Conservation (phyloP, 2,797 vertebrate species). For the Myripristis jacobus region DNA sequence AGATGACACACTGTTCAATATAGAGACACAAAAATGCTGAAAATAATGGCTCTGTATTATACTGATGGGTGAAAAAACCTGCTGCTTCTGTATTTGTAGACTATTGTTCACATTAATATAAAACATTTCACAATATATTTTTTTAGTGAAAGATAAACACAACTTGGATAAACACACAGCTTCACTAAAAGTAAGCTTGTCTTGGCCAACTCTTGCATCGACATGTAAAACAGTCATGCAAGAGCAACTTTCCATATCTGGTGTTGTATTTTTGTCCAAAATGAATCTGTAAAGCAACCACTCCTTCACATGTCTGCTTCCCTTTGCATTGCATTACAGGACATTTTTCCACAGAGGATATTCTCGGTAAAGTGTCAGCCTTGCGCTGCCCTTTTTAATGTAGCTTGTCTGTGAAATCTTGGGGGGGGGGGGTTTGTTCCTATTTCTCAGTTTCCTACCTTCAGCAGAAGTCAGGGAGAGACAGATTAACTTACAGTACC, state of each 20-base stretch:
- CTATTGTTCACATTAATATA: conserved; percentile 8
- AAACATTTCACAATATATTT: neutral
- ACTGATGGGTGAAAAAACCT: neutral
- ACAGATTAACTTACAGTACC: conserved; percentile 44
- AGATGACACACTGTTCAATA: neutral
- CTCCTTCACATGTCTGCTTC: neutral
- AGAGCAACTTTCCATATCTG: neutral
- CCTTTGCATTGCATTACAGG: conserved; percentile 8
- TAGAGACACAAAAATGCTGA: neutral
- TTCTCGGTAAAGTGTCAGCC: conserved; percentile 5
- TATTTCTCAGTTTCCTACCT: conserved; percentile 16
- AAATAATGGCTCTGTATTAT: neutral
- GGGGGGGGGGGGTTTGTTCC: neutral
- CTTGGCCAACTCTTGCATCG: neutral
- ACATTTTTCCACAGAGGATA: conserved; percentile 29
- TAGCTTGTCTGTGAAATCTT: conserved; percentile 36
- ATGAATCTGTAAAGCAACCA: neutral
- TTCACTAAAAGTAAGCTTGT: too few species aligned
- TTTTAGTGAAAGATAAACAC: too few species aligned
- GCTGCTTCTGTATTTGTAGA: neutral
- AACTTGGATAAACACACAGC: too few species aligned
- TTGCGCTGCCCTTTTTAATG: conserved; percentile 9
- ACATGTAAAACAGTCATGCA: neutral
- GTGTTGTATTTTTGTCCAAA: neutral
- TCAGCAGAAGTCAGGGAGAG: conserved; percentile 26